Conservation (phyloP, 2,888 invertebrate genomes). For the Geophilus truncorum region DNA sequence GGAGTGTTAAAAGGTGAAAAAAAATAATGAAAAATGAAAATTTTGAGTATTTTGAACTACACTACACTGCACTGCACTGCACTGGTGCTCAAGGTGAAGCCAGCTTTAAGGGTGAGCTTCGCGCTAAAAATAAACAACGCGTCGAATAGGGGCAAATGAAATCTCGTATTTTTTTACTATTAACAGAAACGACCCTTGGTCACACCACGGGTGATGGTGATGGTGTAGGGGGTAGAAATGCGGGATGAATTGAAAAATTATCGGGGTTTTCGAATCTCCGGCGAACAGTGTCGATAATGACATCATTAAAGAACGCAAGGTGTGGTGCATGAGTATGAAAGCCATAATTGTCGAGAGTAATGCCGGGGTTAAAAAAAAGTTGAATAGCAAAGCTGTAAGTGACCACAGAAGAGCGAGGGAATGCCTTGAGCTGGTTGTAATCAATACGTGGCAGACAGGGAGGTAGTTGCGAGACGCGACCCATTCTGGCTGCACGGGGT, state of each 20-base stretch:
- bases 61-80: not conserved
- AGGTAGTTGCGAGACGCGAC: not conserved
- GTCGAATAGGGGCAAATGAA: not conserved
- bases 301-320: not conserved
- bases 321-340: not conserved
- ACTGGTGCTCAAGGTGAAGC: not conserved
- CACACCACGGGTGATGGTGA: too few relatives aligned
- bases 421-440: constrained; percentile 13
- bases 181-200: not conserved
- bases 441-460: constrained; percentile 16
- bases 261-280: not conserved
- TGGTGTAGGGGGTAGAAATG: not conserved
- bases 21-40: not conserved
- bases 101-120: not conserved
- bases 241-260: not conserved
- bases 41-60: too few relatives aligned
- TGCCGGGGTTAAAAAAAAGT: not conserved
- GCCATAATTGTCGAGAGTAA: not conserved
- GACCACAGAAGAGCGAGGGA: constrained; percentile 11
- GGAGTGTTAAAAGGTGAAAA: too few relatives aligned
- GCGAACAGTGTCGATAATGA: not conserved
- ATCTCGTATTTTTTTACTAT: not conserved
- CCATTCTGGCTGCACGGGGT: not conserved
- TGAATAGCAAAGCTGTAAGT: constrained; percentile 6
- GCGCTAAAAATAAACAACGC: not conserved